These are phyloP conservation scores for Selene dorsalis DNA, from an alignment of 2,797 vertebrate species.

Conservation along the genomic window DNA sequence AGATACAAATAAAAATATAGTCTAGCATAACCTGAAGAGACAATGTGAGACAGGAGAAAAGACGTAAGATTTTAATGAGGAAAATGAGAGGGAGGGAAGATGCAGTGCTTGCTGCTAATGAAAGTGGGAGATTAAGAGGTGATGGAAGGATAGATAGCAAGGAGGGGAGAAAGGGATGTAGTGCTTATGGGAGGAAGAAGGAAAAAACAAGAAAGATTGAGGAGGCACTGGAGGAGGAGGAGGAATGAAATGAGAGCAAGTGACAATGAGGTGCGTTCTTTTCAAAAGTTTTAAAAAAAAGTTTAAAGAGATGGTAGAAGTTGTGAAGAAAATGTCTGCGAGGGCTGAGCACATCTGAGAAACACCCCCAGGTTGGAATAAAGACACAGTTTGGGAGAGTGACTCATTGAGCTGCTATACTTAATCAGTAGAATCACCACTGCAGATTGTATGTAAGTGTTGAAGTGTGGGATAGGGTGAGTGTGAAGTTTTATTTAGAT, in stretches of 20 bases:
- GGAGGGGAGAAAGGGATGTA: slow-evolving; percentile 29
- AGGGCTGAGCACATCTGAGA: slow-evolving; percentile 50
- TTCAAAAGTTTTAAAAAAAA: slow-evolving; percentile 43
- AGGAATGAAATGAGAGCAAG: slow-evolving; percentile 40
- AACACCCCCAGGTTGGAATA: slow-evolving; percentile 64
- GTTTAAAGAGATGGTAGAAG: slow-evolving; percentile 57
- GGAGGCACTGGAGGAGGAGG: slow-evolving; percentile 8
- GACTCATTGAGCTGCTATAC: slow-evolving; percentile 52
- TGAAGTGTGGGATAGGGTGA: slow-evolving; percentile 46
- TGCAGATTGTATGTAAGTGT: slow-evolving; percentile 40
- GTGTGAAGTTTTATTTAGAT: slow-evolving; percentile 50
- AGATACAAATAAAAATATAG: slow-evolving; percentile 43
- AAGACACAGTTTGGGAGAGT: slow-evolving; percentile 52
- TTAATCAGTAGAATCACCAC: slow-evolving; percentile 43
- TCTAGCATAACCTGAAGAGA: slow-evolving; percentile 29
- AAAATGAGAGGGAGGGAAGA: slow-evolving; percentile 45
- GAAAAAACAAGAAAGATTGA: slow-evolving; percentile 32
- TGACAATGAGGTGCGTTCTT: slow-evolving; percentile 40
- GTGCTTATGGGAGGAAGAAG: slow-evolving; percentile 57
- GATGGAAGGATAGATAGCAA: slow-evolving; percentile 40
- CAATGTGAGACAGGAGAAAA: slow-evolving; percentile 15
- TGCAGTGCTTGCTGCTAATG: slow-evolving; percentile 45
- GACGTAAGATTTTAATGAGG: slow-evolving; percentile 63
- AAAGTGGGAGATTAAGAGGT: slow-evolving; percentile 63
- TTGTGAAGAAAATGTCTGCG: slow-evolving; percentile 38